These are phyloP conservation scores for Trachythela sp. DNA, from an alignment of 64 coral and sea anemone genomes.

Conservation along the genomic window DNA sequence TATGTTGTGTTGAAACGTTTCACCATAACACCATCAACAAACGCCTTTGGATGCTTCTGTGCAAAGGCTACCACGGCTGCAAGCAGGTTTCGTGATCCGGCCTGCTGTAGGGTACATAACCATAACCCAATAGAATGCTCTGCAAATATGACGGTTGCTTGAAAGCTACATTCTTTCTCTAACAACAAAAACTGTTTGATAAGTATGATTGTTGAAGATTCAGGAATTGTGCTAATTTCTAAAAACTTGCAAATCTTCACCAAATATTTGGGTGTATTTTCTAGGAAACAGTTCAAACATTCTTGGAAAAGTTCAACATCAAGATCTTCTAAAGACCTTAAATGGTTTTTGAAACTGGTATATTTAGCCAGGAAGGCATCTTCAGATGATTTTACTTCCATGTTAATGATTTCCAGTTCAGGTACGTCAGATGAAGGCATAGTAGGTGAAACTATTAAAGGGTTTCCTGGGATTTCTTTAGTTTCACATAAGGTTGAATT, in stretches of 20 bases:
- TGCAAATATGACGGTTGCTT: background rate
- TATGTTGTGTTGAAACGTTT: background rate
- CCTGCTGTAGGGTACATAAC: background rate
- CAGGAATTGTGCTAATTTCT: background rate
- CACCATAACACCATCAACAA: conserved; percentile 17
- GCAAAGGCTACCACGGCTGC: background rate
- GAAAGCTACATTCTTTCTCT: background rate
- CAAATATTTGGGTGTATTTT: background rate
- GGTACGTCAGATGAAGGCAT: background rate
- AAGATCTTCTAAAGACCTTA: background rate
- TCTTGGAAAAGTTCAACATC: background rate
- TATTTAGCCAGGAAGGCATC: background rate
- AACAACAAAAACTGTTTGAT: background rate
- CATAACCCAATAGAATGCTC: background rate
- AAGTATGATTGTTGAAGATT: background rate
- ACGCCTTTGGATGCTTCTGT: background rate
- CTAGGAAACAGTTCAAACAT: background rate
- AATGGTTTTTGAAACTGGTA: background rate
- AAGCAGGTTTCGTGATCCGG: background rate
- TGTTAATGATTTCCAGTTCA: background rate
- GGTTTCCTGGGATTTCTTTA: no score
- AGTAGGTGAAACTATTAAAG: background rate
- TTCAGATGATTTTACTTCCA: background rate
- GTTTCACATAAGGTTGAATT: no score
- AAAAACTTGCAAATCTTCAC: background rate